These are phyloP conservation scores for Notarius lentiginosus DNA, from an alignment of 2,113 vertebrate species.

Conservation along the genomic window DNA sequence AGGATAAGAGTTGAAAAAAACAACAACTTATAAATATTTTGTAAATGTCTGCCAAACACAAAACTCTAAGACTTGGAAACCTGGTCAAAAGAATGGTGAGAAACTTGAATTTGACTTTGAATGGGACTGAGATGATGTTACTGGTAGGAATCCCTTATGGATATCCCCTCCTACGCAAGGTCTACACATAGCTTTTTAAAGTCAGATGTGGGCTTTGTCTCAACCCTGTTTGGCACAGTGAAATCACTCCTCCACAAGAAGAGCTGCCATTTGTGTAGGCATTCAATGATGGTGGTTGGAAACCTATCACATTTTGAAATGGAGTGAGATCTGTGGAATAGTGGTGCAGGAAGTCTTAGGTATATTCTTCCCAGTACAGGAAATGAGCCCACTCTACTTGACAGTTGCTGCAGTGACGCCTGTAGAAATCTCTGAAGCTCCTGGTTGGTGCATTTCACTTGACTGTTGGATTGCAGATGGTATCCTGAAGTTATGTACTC, in stretches of 20 bases:
- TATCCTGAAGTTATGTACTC: background rate
- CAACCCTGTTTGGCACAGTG: constrained; percentile 5
- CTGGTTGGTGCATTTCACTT: background rate
- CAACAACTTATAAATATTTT: background rate
- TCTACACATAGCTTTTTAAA: constrained; percentile 9
- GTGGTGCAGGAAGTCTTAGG: constrained; percentile 4
- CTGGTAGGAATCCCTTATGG: constrained; percentile 9
- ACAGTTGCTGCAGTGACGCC: constrained; percentile 8
- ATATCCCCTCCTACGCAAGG: background rate
- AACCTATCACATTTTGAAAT: constrained; percentile 18
- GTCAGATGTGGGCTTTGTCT: constrained; percentile 18
- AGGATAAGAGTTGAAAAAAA: background rate
- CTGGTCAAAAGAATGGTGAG: background rate
- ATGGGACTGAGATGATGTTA: background rate
- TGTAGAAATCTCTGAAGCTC: background rate
- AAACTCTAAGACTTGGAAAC: background rate
- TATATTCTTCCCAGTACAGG: background rate
- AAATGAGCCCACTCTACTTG: constrained; percentile 9
- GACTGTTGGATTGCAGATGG: background rate
- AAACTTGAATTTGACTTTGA: background rate
- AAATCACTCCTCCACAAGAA: constrained; percentile 19
- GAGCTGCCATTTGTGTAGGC: constrained; percentile 28
- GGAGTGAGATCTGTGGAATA: background rate
- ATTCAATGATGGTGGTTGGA: constrained; percentile 11
- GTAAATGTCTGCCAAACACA: background rate